Percentiles rank a stretch among this genome's conserved stretches.
These are phyloP conservation scores for Macrotus californicus DNA, from an alignment of 2,113 vertebrate genomes.

Conservation along the genomic window DNA sequence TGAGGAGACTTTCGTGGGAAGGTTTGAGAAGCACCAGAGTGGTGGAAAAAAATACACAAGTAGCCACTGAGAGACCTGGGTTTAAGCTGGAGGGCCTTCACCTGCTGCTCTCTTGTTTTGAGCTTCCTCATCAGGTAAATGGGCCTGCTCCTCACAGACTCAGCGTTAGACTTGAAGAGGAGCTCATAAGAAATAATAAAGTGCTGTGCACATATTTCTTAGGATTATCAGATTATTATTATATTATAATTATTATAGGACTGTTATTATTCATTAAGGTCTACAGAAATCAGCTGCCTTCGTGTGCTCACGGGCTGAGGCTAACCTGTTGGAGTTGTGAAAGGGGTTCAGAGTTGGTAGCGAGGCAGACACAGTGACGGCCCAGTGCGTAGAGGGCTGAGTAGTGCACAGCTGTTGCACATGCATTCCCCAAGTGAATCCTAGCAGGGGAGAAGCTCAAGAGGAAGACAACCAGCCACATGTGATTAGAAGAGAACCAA, in stretches of 20 bases:
- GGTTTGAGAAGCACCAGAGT: not conserved
- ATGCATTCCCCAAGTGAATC: not conserved
- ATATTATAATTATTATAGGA: not conserved
- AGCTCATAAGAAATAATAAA: not conserved
- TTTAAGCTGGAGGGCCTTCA: not conserved
- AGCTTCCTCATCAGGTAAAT: not conserved
- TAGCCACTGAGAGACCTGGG: not conserved
- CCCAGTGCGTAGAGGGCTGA: not conserved
- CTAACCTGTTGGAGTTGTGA: not conserved
- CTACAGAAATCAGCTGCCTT: not conserved
- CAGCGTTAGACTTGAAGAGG: not conserved
- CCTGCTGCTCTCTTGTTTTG: not conserved
- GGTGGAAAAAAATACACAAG: not conserved
- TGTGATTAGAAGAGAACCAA: not conserved
- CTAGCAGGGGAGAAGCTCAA: not conserved
- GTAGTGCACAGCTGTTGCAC: not conserved
- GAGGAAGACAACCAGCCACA: not conserved
- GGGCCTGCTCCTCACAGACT: not conserved
- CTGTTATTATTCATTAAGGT: not conserved
- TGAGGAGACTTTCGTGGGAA: not conserved
- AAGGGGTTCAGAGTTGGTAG: not conserved
- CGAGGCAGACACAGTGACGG: not conserved
- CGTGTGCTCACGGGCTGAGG: not conserved
- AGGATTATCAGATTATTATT: not conserved
- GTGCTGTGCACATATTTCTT: not conserved